Base-by-base conservation (phyloP, 1,140 invertebrate species). In the Andrena cerasifolii region DNA sequence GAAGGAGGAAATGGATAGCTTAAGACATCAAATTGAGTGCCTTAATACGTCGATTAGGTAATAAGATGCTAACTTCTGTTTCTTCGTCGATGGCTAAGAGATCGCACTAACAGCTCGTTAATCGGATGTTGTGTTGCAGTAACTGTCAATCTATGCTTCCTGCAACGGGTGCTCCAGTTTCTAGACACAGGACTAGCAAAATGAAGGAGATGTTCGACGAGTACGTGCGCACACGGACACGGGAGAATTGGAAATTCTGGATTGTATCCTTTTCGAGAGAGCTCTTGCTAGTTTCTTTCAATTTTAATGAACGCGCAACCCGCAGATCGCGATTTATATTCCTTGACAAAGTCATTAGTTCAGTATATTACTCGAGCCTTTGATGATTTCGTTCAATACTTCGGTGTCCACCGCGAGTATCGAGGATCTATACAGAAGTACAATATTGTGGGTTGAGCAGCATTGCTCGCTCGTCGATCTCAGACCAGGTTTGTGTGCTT, bases 211-310 rank as follows among this genome's bases (percentile, higher is more conserved):
- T 98, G 95, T 99, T 98, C 93, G 96, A 98, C 78, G 95, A 97
- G 49, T 99, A 99, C 93, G 97, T 99, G 16, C 94, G 95, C 83
- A 94, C 94, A 70, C 93, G 97, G 66, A 99, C 98, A 21, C 93
- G 96, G 87, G 95, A 96, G 89, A 98, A 99, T 93, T 99, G 98
- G 98, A 99, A 99, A 93, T 99, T 99, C 93, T 99, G 98, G 97
- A 98, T 99, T 94, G 98, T 99, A 98, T 95, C 94, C 94, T 94
- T 94, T 92, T 84, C 65, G 16, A 56, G 45, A 33, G 1, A 4
- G 5, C 2, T 33, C 6, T n/a, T 45, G 8, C 4, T 0, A 8
- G 28, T 21, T 18, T 40, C 0, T n/a, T n/a, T n/a, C n/a, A n/a
- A 10, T 4, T 5, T 24, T 8, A 59, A 36, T n/a, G n/a, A n/a